phyloP scores from a whole-genome alignment of 2,113 vertebrate genomes.

The Labeo rohita region DNA sequence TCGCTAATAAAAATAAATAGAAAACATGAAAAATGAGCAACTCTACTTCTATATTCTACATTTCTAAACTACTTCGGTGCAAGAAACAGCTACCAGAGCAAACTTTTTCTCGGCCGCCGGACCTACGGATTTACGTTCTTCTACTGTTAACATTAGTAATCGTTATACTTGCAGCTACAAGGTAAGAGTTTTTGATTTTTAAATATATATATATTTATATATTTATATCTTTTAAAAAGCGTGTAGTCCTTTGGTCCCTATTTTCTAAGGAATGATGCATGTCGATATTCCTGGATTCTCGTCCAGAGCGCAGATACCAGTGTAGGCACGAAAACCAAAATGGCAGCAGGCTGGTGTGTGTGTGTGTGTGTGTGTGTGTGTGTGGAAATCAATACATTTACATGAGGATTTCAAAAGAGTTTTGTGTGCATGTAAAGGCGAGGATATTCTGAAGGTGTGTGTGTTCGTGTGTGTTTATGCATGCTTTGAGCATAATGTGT shows the following conservation, averaged over 20 bases:
- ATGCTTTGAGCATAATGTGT: slow-evolving; percentile 84
- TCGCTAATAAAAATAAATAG: slow-evolving; percentile 53
- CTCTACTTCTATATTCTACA: slow-evolving; percentile 72
- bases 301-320: slow-evolving; percentile 79
- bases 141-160: slow-evolving; percentile 75
- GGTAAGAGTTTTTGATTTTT: slow-evolving; percentile 76
- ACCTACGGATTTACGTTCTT: slow-evolving; percentile 71
- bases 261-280: slow-evolving; percentile 87
- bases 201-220: slow-evolving; percentile 77
- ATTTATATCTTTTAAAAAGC: slow-evolving; percentile 84
- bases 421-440: slow-evolving; percentile 58
- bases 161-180: slow-evolving; percentile 83
- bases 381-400: slow-evolving; percentile 39
- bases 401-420: slow-evolving; percentile 64
- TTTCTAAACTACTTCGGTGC: slow-evolving; percentile 73
- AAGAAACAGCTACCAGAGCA: slow-evolving; percentile 76
- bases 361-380: slow-evolving; percentile 66
- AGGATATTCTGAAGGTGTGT: slow-evolving; percentile 49
- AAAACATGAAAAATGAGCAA: slow-evolving; percentile 75
- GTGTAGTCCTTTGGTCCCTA: slow-evolving; percentile 86
- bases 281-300: slow-evolving; percentile 84
- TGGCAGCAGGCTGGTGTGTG: slow-evolving; percentile 83
- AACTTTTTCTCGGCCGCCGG: slow-evolving; percentile 57
- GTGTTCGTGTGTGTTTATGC: slow-evolving; percentile 75
- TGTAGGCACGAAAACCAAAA: slow-evolving; percentile 86